These are phyloP conservation scores for Clangula hyemalis DNA, from an alignment of 2,797 vertebrate genomes.

Conservation along the genomic window DNA sequence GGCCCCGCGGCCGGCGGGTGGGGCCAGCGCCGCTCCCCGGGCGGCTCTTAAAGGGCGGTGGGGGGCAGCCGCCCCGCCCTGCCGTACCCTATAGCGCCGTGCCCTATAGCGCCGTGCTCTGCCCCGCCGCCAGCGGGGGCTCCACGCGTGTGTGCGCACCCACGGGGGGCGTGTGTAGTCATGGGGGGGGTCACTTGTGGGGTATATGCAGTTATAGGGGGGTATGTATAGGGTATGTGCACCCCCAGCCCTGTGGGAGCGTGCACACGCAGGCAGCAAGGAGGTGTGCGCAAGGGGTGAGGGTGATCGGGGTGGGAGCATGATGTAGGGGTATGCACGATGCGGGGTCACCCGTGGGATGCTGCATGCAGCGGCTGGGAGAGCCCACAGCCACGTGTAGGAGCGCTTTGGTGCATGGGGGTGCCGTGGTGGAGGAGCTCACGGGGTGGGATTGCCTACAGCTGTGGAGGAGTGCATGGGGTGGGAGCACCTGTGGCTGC, in stretches of 20 bases:
- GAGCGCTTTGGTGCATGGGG: fast-evolving
- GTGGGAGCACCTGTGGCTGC: neutral
- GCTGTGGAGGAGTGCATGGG: too few species aligned
- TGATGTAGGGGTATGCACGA: too few species aligned
- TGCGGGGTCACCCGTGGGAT: neutral
- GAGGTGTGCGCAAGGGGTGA: too few species aligned
- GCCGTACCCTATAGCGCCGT: too few species aligned
- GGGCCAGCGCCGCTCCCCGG: slow-evolving; percentile 55
- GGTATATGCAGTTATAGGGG: fast-evolving
- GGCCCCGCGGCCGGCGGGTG: slow-evolving; percentile 48
- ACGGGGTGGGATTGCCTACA: fast-evolving
- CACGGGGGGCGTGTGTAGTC: too few species aligned
- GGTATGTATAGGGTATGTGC: neutral
- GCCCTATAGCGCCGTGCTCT: neutral
- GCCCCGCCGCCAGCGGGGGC: neutral
- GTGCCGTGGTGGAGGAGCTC: fast-evolving
- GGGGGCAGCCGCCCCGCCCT: neutral
- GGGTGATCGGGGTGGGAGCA: too few species aligned
- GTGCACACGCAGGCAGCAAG: neutral
- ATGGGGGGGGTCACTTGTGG: fast-evolving
- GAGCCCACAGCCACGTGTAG: neutral
- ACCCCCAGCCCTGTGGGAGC: neutral
- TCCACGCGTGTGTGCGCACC: neutral
- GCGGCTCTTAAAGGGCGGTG: slow-evolving; percentile 53
- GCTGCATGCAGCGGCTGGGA: neutral